Evolutionary conservation across 2,797 vertebrate species (phyloP), one percentile per base, ranked within the genome.

Genomic region (Phataginus tetradactyla): DNA sequence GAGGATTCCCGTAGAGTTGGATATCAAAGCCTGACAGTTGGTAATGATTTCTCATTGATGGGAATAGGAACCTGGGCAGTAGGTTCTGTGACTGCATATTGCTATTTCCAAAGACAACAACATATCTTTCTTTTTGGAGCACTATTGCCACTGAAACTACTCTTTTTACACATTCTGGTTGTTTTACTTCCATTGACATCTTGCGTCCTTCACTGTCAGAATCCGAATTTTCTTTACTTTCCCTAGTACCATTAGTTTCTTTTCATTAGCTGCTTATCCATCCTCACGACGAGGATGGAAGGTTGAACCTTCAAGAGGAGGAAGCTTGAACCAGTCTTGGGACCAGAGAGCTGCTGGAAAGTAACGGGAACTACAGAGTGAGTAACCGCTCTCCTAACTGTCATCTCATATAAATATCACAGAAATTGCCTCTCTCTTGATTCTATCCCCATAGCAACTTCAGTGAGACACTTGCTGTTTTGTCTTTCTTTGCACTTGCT

Each of bases 221-320:
- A 37, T 72, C 32, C 68, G 71, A 87, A 34, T n/a, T 91, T 64
- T 42, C 8, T 11, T 72, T 57, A 37, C 11, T 81, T 3, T 66
- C 5, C 4, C 17, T 17, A 86, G 25, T 21, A n/a, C 1, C 5
- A 25, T 57, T 32, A 21, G 7, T 59, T 89, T 57, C 27, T 63
- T 81, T 88, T 68, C 9, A 49, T 66, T 32, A 80, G 12, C 37
- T 29, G 13, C 49, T 78, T 71, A 34, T 25, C 32, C 32, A 78
- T 75, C 5, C 6, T 5, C 7, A 34, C 2, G 0, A 45, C 10
- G n/a, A n/a, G n/a, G n/a, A n/a, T n/a, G n/a, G n/a, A n/a, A n/a
- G n/a, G n/a, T n/a, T n/a, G n/a, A n/a, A n/a, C n/a, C n/a, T n/a
- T n/a, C n/a, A n/a, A 94, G 39, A 71, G 74, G 29, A 89, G 29